These are phyloP conservation scores for Oscheius myriophilus DNA, from an alignment of 2,888 invertebrate genomes.

Conservation along the genomic window DNA sequence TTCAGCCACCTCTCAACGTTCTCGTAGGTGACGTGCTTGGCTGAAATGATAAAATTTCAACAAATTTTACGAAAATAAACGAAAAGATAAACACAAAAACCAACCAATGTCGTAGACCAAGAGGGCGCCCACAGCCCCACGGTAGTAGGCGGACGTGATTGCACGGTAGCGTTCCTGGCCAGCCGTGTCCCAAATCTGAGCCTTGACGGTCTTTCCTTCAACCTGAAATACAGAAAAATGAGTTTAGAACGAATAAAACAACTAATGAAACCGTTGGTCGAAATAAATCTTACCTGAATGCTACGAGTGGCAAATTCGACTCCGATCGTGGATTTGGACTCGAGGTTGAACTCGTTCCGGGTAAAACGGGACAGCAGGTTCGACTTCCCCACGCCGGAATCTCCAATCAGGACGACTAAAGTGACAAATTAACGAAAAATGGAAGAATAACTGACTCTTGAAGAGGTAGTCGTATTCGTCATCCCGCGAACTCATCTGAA, in stretches of 20 bases:
- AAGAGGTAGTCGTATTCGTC: slow-evolving; percentile 99
- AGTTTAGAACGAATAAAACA: too few relatives aligned
- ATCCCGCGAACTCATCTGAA: slow-evolving; percentile 92
- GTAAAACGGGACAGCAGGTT: slow-evolving; percentile 98
- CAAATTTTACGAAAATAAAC: too few relatives aligned
- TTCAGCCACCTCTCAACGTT: slow-evolving; percentile 99
- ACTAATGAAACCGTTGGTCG: too few relatives aligned
- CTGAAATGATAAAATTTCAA: slow-evolving; percentile 36
- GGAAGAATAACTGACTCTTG: slow-evolving; percentile 82
- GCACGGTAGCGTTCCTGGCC: slow-evolving; percentile 96
- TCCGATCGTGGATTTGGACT: slow-evolving; percentile 99
- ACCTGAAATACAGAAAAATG: too few relatives aligned
- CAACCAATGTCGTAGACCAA: slow-evolving; percentile 96
- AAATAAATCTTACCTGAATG: slow-evolving; percentile 79
- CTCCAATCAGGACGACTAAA: slow-evolving; percentile 97
- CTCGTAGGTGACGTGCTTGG: slow-evolving; percentile 92
- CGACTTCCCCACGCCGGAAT: slow-evolving; percentile 99
- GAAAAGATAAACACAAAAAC: slow-evolving; percentile 25
- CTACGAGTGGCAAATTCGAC: slow-evolving; percentile 99
- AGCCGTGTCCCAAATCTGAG: slow-evolving; percentile 99
- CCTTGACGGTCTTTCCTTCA: slow-evolving; percentile 98
- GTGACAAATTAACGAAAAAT: neutral
- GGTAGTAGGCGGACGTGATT: slow-evolving; percentile 94
- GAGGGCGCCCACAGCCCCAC: slow-evolving; percentile 97
- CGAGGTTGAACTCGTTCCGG: slow-evolving; percentile 99